Evolutionary conservation across 2,113 vertebrate genomes (phyloP).

Genomic region (Peromyscus californicus): DNA sequence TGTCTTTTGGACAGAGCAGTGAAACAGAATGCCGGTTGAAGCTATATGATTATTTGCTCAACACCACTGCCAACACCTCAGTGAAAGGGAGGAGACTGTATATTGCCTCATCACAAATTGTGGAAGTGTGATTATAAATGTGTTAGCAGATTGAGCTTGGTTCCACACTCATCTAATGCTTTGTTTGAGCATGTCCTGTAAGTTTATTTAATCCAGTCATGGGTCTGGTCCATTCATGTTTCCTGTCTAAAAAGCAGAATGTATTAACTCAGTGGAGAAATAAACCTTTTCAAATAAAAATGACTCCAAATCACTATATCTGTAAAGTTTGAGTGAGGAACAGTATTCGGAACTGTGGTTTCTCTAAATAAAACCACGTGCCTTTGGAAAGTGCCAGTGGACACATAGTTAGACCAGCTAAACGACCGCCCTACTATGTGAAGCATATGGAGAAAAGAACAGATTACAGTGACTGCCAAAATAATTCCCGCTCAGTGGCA

Average conservation of each 20-base stretch:
- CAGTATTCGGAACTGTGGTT: constrained; percentile 25
- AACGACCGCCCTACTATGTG: neutral
- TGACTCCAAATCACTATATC: neutral
- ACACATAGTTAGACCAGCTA: neutral
- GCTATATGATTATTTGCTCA: constrained; percentile 85
- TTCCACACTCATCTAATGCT: constrained; percentile 82
- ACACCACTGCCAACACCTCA: constrained; percentile 79
- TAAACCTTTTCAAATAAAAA: constrained; percentile 21
- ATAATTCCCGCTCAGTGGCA: neutral
- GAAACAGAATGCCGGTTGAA: constrained; percentile 84
- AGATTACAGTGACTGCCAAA: neutral
- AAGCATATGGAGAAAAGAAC: neutral
- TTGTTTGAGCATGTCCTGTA: constrained; percentile 72
- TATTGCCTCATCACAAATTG: constrained; percentile 59
- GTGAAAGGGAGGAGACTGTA: constrained; percentile 78
- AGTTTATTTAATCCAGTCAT: constrained; percentile 69
- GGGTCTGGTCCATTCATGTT: constrained; percentile 62
- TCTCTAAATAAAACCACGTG: neutral
- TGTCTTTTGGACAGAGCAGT: constrained; percentile 82
- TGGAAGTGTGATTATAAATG: constrained; percentile 80
- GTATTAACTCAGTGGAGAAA: constrained; percentile 9
- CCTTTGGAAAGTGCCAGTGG: neutral
- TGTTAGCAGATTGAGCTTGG: constrained; percentile 85
- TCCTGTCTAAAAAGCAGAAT: neutral
- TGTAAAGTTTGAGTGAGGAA: constrained; percentile 59